Evolutionary conservation across 2,797 vertebrate genomes (phyloP).

Genomic region (Dendrocincla tyrannina): DNA sequence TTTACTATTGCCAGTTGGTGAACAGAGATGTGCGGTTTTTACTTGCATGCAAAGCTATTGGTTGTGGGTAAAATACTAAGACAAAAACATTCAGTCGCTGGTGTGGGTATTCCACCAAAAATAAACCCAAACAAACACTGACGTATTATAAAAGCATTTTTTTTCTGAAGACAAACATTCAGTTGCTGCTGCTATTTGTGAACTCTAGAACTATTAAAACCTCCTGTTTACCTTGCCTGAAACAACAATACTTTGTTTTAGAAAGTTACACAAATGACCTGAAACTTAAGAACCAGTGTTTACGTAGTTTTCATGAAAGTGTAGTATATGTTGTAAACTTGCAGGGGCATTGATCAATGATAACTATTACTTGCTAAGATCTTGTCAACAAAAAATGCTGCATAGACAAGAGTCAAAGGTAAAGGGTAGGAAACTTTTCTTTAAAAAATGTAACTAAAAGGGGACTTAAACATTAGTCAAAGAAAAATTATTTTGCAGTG

Average conservation of each 20-base stretch:
- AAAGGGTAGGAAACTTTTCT: not conserved
- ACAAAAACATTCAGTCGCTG: not conserved
- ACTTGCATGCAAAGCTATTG: slow-evolving; percentile 45
- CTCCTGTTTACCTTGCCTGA: not conserved
- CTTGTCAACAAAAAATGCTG: not conserved
- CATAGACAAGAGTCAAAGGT: not conserved
- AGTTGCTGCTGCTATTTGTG: not conserved
- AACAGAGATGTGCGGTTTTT: slow-evolving; percentile 33
- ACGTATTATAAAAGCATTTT: not conserved
- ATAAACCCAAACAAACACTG: slow-evolving; percentile 51
- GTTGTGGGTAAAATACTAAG: slow-evolving; percentile 8
- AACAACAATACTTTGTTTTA: not conserved
- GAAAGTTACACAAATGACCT: not conserved
- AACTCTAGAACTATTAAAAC: not conserved
- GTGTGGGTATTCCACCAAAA: slow-evolving; percentile 50
- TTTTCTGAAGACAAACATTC: not conserved
- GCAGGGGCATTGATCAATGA: not conserved
- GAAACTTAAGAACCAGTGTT: not conserved
- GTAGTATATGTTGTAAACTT: not conserved
- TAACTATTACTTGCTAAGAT: not conserved
- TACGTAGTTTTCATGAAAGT: not conserved
- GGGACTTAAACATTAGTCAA: not conserved
- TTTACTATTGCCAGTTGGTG: slow-evolving; percentile 45
- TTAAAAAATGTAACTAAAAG: not conserved
- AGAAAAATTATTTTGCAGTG: not conserved